Evolutionary conservation across 2,888 invertebrate species (phyloP).

Genomic region (Pimpla rufipes): DNA sequence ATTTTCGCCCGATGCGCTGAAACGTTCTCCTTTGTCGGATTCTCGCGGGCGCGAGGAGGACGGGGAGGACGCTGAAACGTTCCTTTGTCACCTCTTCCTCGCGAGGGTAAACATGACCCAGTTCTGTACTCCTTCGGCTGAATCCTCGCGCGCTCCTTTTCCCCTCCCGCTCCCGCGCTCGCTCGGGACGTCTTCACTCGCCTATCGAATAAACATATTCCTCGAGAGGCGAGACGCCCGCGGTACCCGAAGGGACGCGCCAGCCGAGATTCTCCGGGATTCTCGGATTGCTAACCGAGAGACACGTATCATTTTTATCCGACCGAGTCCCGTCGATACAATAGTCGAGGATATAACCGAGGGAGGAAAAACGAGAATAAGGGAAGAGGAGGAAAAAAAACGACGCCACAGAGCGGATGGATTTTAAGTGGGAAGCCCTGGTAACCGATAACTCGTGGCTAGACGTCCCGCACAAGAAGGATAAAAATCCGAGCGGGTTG

Average conservation of each 20-base stretch:
- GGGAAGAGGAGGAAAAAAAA: conserved; percentile 14
- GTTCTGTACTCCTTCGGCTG: conserved; percentile 49
- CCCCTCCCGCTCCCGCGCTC: conserved; percentile 25
- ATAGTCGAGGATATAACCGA: conserved; percentile 26
- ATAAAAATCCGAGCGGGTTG: not conserved
- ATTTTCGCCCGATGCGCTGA: conserved; percentile 44
- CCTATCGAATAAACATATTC: conserved; percentile 47
- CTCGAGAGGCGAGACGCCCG: not conserved
- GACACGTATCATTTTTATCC: conserved; percentile 55
- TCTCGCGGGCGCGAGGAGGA: not conserved
- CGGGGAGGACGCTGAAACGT: conserved; percentile 34
- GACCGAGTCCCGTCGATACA: conserved; percentile 37
- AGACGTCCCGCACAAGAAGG: conserved; percentile 5
- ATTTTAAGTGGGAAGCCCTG: not conserved
- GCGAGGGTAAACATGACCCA: conserved; percentile 66
- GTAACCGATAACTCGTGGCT: conserved; percentile 38
- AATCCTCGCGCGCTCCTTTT: conserved; percentile 30
- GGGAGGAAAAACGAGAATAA: not conserved
- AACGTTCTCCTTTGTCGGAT: conserved; percentile 60
- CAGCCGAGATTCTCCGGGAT: not conserved
- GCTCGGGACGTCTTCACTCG: conserved; percentile 12
- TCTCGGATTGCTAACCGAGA: conserved; percentile 41
- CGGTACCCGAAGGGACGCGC: not conserved
- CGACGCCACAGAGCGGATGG: not conserved
- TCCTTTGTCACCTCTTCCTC: conserved; percentile 63